Conservation (phyloP, 1,140 invertebrate species). For the Anadara kagoshimensis region DNA sequence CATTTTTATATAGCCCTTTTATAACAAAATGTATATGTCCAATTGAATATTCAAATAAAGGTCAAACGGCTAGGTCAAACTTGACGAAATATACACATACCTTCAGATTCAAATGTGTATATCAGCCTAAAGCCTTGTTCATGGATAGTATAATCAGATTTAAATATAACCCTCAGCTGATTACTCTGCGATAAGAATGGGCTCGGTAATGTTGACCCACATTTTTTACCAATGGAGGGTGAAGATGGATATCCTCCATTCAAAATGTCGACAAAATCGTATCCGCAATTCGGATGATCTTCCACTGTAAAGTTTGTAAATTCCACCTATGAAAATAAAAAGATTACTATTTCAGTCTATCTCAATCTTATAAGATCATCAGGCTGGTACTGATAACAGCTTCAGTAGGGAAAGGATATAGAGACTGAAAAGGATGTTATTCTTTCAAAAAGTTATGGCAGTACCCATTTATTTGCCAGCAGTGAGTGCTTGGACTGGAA, state of each 20-base stretch:
- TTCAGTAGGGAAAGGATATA: no score
- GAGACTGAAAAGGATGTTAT: no score
- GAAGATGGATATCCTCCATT: constrained; percentile 83
- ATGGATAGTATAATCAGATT: constrained; percentile 90
- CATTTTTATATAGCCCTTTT: no score
- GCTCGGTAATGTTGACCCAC: constrained; percentile 80
- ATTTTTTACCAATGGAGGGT: constrained; percentile 81
- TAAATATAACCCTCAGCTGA: constrained; percentile 86
- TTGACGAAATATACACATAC: constrained; percentile 43
- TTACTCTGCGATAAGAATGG: constrained; percentile 93
- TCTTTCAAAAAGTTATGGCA: no score
- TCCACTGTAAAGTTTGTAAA: constrained; percentile 97
- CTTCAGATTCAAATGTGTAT: constrained; percentile 66
- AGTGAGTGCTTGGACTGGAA: no score
- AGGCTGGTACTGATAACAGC: no score
- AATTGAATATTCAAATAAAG: no score
- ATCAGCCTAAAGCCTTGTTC: constrained; percentile 71
- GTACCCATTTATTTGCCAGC: no score
- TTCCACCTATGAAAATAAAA: constrained; percentile 78
- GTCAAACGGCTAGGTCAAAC: no score
- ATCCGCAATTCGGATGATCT: constrained; percentile 94
- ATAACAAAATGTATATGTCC: no score
- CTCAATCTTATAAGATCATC: no score
- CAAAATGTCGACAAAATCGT: constrained; percentile 93
- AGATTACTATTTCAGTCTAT: no score